A percentile compares a stretch with the other conserved stretches of the same genome.
Conservation (phyloP, 2,797 vertebrate genomes). For the Ctenochaetus hawaiiensis region DNA sequence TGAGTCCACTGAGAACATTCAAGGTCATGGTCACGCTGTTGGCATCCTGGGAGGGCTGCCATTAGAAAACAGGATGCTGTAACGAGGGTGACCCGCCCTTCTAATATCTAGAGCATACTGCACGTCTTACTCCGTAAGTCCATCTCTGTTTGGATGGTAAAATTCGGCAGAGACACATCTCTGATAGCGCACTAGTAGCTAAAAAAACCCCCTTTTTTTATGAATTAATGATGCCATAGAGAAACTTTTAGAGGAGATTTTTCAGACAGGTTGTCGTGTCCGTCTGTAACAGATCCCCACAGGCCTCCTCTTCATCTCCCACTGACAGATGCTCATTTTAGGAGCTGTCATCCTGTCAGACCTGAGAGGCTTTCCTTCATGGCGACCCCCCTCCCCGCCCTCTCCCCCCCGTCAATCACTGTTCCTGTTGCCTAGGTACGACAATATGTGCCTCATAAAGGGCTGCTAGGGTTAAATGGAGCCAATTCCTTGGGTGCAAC, state of each 20-base stretch:
- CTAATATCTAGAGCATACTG: conserved; percentile 27
- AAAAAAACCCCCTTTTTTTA: conserved; percentile 25
- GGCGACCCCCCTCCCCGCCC: conserved; percentile 36
- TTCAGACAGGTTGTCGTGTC: conserved; percentile 60
- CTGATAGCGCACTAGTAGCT: conserved; percentile 10
- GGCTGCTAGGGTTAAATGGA: conserved; percentile 68
- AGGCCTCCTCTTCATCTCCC: conserved; percentile 68
- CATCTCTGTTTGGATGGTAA: conserved; percentile 7
- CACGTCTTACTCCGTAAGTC: conserved; percentile 8
- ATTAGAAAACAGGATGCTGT: conserved; percentile 36
- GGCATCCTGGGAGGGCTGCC: conserved; percentile 39
- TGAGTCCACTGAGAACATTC: conserved; percentile 35
- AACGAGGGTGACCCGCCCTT: conserved; percentile 30
- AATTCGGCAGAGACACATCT: conserved; percentile 29
- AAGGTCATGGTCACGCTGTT: conserved; percentile 64
- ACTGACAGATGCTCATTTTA: conserved; percentile 81
- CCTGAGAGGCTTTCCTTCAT: conserved; percentile 72
- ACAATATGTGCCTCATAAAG: conserved; percentile 55
- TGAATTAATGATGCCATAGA: conserved; percentile 58
- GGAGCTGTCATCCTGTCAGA: conserved; percentile 79
- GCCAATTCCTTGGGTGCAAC: conserved; percentile 42
- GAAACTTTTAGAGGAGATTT: conserved; percentile 66
- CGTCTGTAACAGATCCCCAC: conserved; percentile 59
- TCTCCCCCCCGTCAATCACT: conserved; percentile 64
- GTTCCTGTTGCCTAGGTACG: conserved; percentile 46